These are phyloP conservation scores for Brachionus paranguensis DNA, from an alignment of 1,140 invertebrate species.

Conservation along the genomic window DNA sequence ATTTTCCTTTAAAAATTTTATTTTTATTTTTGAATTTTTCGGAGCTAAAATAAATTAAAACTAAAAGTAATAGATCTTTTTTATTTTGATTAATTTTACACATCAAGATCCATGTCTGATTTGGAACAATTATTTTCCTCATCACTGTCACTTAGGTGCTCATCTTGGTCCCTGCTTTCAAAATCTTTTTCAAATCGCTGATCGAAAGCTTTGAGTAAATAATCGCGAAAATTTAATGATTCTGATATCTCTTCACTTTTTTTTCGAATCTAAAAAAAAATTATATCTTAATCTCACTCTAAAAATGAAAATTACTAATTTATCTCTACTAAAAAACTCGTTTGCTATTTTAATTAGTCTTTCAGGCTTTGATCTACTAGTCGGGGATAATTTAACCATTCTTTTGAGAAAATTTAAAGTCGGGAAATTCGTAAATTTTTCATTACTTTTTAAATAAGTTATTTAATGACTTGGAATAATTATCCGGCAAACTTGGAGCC, in stretches of 20 bases:
- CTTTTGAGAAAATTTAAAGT: background rate
- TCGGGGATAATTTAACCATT: constrained; percentile 11
- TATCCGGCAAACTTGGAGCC: background rate
- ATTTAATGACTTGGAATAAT: constrained; percentile 15
- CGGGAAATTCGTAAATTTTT: background rate
- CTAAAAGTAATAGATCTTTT: background rate
- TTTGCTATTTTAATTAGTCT: background rate
- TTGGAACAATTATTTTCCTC: constrained; percentile 7
- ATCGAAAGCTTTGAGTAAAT: background rate
- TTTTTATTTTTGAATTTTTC: constrained; percentile 33
- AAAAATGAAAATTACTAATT: background rate
- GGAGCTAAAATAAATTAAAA: background rate
- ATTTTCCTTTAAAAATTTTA: background rate
- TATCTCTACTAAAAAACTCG: constrained; percentile 7
- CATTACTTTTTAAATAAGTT: constrained; percentile 27
- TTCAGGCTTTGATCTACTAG: background rate
- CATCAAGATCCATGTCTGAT: background rate
- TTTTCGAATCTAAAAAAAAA: background rate
- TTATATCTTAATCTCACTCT: background rate
- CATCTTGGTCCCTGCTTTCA: background rate
- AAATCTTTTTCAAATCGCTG: background rate
- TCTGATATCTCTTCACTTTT: background rate
- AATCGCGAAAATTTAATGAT: background rate
- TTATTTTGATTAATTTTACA: background rate
- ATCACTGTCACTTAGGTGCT: constrained; percentile 12